A percentile compares a stretch with the other conserved stretches of the same genome.
Conservation (phyloP, 2,113 vertebrate genomes). For the Chamaetylas fuelleborni region DNA sequence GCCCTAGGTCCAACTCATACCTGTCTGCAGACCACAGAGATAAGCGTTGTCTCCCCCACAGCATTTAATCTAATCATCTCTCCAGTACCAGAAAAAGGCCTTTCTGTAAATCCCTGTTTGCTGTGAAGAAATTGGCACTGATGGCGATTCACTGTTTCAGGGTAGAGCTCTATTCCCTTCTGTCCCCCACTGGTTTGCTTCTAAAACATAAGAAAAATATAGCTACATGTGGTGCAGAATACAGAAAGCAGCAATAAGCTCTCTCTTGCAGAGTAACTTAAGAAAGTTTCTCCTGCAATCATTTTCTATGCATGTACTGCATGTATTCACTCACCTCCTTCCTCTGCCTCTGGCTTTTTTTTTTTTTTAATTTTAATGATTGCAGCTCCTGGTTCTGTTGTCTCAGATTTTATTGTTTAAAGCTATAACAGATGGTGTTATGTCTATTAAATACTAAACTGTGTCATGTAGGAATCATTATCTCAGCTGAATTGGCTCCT, state of each 20-base stretch:
- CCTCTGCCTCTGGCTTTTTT: neutral
- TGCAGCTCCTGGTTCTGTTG: neutral
- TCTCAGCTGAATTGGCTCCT: slow-evolving; percentile 2
- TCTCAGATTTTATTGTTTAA: slow-evolving; percentile 47
- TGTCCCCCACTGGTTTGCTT: neutral
- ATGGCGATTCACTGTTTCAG: neutral
- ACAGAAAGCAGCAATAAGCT: neutral
- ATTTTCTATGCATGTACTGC: neutral
- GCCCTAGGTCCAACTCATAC: neutral
- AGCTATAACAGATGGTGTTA: slow-evolving; percentile 46
- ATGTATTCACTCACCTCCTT: neutral
- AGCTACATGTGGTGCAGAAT: neutral
- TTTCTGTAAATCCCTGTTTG: neutral
- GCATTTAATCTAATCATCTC: neutral
- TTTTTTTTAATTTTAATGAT: neutral
- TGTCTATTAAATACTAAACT: slow-evolving; percentile 43
- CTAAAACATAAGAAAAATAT: neutral
- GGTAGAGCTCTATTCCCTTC: neutral
- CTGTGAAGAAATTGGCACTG: neutral
- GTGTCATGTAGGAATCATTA: slow-evolving; percentile 3
- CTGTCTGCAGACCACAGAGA: neutral
- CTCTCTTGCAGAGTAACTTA: neutral
- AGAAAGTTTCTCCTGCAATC: neutral
- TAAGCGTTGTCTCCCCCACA: neutral
- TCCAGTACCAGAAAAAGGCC: neutral